These are phyloP conservation scores for Hydractinia echinata DNA, from an alignment of 30 jellyfish, hydroid and myxozoan species.

Conservation along the genomic window DNA sequence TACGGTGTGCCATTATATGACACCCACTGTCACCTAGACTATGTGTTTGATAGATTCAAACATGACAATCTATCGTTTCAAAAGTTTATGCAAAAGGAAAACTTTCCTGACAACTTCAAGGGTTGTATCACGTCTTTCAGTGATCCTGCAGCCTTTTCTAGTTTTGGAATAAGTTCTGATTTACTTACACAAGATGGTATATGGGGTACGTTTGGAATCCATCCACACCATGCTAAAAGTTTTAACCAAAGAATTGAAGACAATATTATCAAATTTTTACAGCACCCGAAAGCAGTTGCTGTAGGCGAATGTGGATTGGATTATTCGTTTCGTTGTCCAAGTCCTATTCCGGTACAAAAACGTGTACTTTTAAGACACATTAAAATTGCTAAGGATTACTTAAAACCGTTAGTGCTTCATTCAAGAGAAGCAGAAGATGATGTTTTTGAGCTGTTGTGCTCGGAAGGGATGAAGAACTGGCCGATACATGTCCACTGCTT, in stretches of 20 bases:
- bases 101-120: conserved; percentile 56
- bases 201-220: conserved; percentile 96
- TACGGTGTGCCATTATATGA: conserved; percentile 53
- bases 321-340: conserved; percentile 54
- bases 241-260: conserved; percentile 55
- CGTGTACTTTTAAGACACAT: conserved; percentile 44
- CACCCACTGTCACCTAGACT: conserved; percentile 86
- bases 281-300: conserved; percentile 81
- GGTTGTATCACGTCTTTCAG: conserved; percentile 88
- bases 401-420: conserved; percentile 75
- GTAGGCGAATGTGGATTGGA: conserved; percentile 93
- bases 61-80: conserved; percentile 50
- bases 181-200: conserved; percentile 62
- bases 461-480: conserved; percentile 54
- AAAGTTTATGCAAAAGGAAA: conserved; percentile 34
- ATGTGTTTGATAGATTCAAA: conserved; percentile 61
- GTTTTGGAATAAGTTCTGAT: conserved; percentile 45
- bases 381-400: conserved; percentile 32
- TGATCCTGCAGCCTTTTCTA: conserved; percentile 43
- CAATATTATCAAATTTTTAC: conserved; percentile 41
- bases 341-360: conserved; percentile 58
- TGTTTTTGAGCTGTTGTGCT: conserved; percentile 52
- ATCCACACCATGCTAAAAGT: conserved; percentile 72
- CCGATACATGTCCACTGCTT: conserved; percentile 84
- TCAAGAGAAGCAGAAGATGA: conserved; percentile 88